A percentile compares a stretch with the other conserved stretches of the same genome.
These are phyloP conservation scores for Hydrophis major DNA, from an alignment of 2,797 vertebrate species.

Conservation along the genomic window DNA sequence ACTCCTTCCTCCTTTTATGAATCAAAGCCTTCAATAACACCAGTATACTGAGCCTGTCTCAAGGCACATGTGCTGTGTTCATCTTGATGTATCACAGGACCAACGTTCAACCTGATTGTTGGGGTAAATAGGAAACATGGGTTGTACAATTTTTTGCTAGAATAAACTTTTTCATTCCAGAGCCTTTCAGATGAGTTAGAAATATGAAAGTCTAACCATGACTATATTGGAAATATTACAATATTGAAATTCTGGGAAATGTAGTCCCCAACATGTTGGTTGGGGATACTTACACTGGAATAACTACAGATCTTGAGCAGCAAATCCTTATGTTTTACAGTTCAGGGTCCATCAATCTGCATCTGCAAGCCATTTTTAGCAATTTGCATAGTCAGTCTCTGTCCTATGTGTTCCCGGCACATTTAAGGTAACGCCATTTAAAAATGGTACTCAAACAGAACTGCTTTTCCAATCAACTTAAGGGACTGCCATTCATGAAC, in stretches of 20 bases:
- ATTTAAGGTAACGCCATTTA: neutral
- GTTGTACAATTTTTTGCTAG: neutral
- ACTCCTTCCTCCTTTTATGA: neutral
- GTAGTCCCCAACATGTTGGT: neutral
- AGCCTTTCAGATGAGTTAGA: neutral
- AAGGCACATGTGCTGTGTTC: neutral
- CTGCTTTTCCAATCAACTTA: neutral
- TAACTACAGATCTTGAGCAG: neutral
- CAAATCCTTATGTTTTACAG: neutral
- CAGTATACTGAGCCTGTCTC: neutral
- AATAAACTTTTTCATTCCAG: neutral
- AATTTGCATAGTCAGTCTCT: neutral
- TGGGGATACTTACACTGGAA: neutral
- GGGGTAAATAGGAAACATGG: neutral
- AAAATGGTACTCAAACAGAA: neutral
- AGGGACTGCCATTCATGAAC: neutral
- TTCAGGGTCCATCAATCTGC: neutral
- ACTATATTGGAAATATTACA: neutral
- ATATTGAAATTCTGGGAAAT: neutral
- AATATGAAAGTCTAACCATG: neutral
- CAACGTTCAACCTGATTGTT: neutral
- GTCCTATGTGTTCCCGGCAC: neutral
- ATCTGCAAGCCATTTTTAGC: neutral
- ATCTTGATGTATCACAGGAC: neutral
- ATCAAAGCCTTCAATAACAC: neutral